A percentile compares a stretch with the other conserved stretches of the same genome.
phyloP scores from a whole-genome alignment of 1,140 invertebrate genomes.

The Drosophila hydei region DNA sequence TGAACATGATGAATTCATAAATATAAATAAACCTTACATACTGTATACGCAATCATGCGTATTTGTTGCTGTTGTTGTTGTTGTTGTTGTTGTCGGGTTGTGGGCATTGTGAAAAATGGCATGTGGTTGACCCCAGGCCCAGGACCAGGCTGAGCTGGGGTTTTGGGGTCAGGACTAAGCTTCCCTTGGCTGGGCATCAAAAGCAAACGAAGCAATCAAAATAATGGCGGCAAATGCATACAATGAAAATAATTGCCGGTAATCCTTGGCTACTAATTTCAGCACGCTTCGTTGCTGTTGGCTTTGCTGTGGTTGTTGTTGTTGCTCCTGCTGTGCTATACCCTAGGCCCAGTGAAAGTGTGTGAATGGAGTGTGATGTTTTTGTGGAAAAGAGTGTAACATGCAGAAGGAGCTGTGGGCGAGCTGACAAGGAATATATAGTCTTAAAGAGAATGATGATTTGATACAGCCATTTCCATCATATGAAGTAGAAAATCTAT shows the following conservation, averaged over 20 bases:
- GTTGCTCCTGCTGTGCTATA: neutral
- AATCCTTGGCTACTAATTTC: conserved; percentile 78
- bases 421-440: too few species aligned
- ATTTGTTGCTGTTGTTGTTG: conserved; percentile 35
- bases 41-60: conserved; percentile 69
- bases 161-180: conserved; percentile 26
- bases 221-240: conserved; percentile 77
- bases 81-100: conserved; percentile 1
- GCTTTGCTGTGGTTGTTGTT: conserved; percentile 18
- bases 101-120: conserved; percentile 42
- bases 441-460: too few species aligned
- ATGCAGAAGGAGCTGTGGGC: too few species aligned
- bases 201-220: conserved; percentile 78
- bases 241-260: conserved; percentile 78
- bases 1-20: conserved; percentile 74
- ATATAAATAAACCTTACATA: conserved; percentile 75
- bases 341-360: too few species aligned
- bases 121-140: conserved; percentile 15
- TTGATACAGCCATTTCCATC: too few species aligned
- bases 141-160: neutral
- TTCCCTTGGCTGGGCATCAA: conserved; percentile 21
- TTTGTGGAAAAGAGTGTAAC: too few species aligned
- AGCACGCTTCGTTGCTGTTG: conserved; percentile 48
- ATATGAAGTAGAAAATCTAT: too few species aligned
- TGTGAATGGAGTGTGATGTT: too few species aligned